Base-by-base conservation (phyloP, 2,797 vertebrate species). In the Chrosomus eos region DNA sequence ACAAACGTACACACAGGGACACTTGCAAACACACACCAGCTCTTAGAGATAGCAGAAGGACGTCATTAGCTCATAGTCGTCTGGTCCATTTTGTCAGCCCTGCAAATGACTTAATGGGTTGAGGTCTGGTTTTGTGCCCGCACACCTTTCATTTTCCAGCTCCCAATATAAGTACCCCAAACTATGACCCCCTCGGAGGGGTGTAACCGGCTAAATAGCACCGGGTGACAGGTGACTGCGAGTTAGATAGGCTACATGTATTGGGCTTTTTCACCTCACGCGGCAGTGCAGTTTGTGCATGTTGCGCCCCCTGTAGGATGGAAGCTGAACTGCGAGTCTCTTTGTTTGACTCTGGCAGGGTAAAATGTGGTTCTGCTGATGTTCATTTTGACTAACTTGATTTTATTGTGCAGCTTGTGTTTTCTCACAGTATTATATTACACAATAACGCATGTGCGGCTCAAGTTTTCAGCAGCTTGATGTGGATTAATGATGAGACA, bases 21-120 rank as follows among this genome's bases (percentile, higher is more conserved):
- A 82, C 31, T 71, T 58, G 26, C 71, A 73, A 31, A 73, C 48
- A 85, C 31, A 87, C 23, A 64, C 40, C 68, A 77, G 66, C 23
- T n/a, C 36, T 81, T 58, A 82, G 51, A 71, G 82, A 68, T 67
- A 83, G 81, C 79, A 80, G 85, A 82, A 87, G 82, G 74, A 80
- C 60, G 73, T 87, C 85, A 89, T 91, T 89, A 85, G 81, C 79
- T 81, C 60, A 60, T 70, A 62, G 77, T 72, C 81, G 60, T 88
- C 86, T 87, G 87, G 79, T 88, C 86, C 84, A 89, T 89, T 90
- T 90, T 89, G 86, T 91, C 90, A 83, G 85, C 79, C 86, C 82
- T 81, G 84, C 87, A 91, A 92, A 92, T 91, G 79, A 91, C 88
- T 90, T 92, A 92, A 90, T 91, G 86, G 80, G 81, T 75, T 82